A percentile compares a stretch with the other conserved stretches of the same genome.
Conservation (phyloP, 23 tunicate species). For the Diplosoma virens region DNA sequence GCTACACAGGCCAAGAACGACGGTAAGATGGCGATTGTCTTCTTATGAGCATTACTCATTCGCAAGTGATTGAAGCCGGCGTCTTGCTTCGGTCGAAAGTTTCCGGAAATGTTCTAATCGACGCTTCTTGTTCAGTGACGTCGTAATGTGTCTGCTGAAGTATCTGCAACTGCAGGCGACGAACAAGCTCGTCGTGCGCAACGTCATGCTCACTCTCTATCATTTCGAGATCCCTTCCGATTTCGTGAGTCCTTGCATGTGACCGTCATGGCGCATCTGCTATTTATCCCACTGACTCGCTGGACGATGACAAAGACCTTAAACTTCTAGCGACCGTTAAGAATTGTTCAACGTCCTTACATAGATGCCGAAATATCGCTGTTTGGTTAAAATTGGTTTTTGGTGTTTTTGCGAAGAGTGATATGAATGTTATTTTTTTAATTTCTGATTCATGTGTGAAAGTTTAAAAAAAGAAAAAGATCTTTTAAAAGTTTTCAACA, state of each 20-base stretch:
- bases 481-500: too few relatives aligned
- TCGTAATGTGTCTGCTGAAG: slow-evolving; percentile 23
- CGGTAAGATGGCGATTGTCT: not conserved
- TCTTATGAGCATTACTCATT: not conserved
- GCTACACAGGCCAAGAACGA: slow-evolving; percentile 7
- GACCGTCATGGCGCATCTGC: too few relatives aligned
- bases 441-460: too few relatives aligned
- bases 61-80: not conserved
- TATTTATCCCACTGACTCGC: too few relatives aligned
- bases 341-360: too few relatives aligned
- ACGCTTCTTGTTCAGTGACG: slow-evolving; percentile 22
- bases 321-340: too few relatives aligned
- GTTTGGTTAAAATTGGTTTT: too few relatives aligned
- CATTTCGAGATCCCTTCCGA: slow-evolving; percentile 66
- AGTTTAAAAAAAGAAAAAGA: too few relatives aligned
- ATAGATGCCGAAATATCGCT: too few relatives aligned
- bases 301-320: too few relatives aligned
- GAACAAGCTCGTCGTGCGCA: slow-evolving; percentile 31
- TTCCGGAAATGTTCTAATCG: not conserved
- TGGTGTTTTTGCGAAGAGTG: too few relatives aligned
- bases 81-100: not conserved
- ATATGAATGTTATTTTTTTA: too few relatives aligned
- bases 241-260: slow-evolving; percentile 38
- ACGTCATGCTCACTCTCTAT: slow-evolving; percentile 38
- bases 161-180: slow-evolving; percentile 12